Base-by-base conservation (phyloP, 2,797 vertebrate species). In the Cirrhinus mrigala region DNA sequence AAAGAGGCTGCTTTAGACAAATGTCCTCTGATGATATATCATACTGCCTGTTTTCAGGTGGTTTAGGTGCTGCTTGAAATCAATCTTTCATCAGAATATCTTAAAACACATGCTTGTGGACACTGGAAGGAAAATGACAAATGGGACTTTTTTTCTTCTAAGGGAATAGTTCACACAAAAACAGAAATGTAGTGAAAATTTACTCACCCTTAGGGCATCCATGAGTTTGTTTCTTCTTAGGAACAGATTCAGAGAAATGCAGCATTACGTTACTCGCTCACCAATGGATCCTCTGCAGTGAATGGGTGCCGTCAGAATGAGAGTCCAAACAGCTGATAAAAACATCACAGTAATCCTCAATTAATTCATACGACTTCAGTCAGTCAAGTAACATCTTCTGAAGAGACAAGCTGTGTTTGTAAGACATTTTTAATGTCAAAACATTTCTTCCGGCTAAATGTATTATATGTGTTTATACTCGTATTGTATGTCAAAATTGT, bases 11-110 rank as follows among this genome's bases (percentile, higher is more conserved):
- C 29, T 64, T 74, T 52, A 64, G 44, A 52, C n/a, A 56, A 78
- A 56, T 46, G 40, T 29, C n/a, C 18, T 82, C 4, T 82, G 40
- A 62, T 78, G 10, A 56, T 84, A 69, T 40, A 69, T 54, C 56
- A 75, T 24, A 82, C 29, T 2, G 37, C 4, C 52, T 69, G 77
- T 64, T 78, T 64, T 64, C 77, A 64, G n/a, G 40, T 64, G 58
- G 58, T 62, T 48, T 79, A 20, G n/a, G 44, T 29, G 77, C 58
- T 64, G 48, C 40, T 79, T 48, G 40, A 40, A 48, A 62, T 62
- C 76, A 20, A 7, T 64, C 40, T 64, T 79, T 64, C 15, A 79
- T 29, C 18, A 2, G 24, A 33, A 50, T 33, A 14, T 33, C 60
- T 50, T 29, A 50, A 66, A 79, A 24, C 6, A 0, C 58, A 20